Evolutionary conservation across 2,888 invertebrate species (phyloP), one percentile per base, ranked within the genome.

Genomic region (Cataglyphis albicans): DNA sequence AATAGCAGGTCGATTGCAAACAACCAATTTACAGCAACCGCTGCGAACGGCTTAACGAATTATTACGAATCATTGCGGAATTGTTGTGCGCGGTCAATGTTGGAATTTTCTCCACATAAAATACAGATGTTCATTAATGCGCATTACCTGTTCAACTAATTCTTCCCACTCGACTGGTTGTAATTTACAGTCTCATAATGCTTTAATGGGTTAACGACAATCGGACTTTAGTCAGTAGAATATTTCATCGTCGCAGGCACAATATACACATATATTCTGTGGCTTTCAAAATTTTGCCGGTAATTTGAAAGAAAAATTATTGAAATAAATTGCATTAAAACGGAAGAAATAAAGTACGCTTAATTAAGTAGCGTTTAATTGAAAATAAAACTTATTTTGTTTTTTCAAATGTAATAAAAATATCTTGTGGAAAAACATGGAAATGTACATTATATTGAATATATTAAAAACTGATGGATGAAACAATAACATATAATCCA

Each of bases 11-110:
- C 55, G 67, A 29, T 63, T 63, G 64, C 75, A 55, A 81, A 81
- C 81, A 73, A 74, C 61, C 72, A 78, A 74, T 83, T 76, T 72
- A 78, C 84, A 55, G 29, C 35, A 38, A 18, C 41, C 10, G 15
- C 35, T 55, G 57, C 63, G 25, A 68, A 29, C 18, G 38, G 76
- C 35, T 61, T 32, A 61, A 61, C 74, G 68, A 72, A 86, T 84
- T 83, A 84, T 87, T 82, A 67, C 61, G 82, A 84, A 80, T 84
- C 63, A 81, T 88, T 82, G 38, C 70, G 32, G 38, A 65, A 68
- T 52, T 52, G 52, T n/a, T 32, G 48, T 12, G 52, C 38, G 41
- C 81, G 55, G 10, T 44, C 52, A 52, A 67, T 21, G 44, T 10
- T 52, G 52, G 73, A 35, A 48, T 72, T 80, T 80, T 59, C 78